Evolutionary conservation across 92 coral and sea anemone species (phyloP).

Genomic region (Phymanthus crucifer): DNA sequence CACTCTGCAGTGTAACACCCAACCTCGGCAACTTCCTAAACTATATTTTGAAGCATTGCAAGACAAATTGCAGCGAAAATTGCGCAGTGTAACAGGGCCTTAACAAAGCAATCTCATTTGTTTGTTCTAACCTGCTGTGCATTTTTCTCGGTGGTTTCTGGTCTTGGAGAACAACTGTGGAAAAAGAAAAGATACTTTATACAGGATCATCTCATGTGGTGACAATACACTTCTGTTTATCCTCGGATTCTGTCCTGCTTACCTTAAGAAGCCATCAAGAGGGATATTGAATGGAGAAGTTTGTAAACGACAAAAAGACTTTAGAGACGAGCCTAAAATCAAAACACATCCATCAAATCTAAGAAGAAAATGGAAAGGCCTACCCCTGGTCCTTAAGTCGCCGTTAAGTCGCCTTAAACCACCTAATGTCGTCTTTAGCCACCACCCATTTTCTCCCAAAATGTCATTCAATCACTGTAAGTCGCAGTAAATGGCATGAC

Average conservation of each 20-base stretch:
- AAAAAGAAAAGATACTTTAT: neutral
- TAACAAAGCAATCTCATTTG: neutral
- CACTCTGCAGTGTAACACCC: too few relatives aligned
- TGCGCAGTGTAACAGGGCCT: too few relatives aligned
- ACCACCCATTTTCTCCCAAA: too few relatives aligned
- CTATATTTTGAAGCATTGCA: too few relatives aligned
- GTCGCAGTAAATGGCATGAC: too few relatives aligned
- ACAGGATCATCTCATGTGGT: neutral
- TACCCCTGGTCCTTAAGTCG: too few relatives aligned
- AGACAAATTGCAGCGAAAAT: too few relatives aligned
- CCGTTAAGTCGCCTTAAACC: too few relatives aligned
- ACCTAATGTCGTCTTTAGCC: too few relatives aligned
- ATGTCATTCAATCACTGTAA: too few relatives aligned
- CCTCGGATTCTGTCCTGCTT: neutral
- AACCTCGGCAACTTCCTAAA: too few relatives aligned
- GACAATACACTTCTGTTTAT: neutral
- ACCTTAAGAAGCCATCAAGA: conserved; percentile 65
- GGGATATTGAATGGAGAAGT: conserved; percentile 10
- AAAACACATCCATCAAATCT: neutral
- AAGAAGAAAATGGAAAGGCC: neutral
- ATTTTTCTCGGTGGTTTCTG: conserved; percentile 64
- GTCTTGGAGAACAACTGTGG: conserved; percentile 75
- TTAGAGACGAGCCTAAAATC: conserved; percentile 4
- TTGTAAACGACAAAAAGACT: conserved; percentile 18
- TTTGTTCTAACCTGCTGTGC: conserved; percentile 80